Evolutionary conservation across 2,888 invertebrate species (phyloP).

Genomic region (Boloria selene): DNA sequence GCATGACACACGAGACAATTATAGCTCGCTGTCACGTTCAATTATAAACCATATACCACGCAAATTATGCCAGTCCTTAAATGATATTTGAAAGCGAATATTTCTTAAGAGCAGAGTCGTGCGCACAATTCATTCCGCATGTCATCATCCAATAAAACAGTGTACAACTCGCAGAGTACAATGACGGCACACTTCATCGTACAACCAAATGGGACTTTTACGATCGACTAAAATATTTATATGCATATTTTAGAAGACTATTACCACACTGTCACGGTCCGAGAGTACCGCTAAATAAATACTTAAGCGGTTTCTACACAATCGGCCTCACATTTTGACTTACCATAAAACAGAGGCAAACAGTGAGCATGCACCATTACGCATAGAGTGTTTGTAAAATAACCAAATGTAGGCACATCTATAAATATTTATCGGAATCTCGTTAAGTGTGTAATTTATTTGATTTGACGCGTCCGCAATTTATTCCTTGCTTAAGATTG

Average conservation of each 20-base stretch:
- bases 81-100: constrained; percentile 43
- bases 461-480: constrained; percentile 65
- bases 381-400: constrained; percentile 74
- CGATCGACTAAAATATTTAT: constrained; percentile 62
- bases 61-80: constrained; percentile 49
- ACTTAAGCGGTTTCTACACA: constrained; percentile 61
- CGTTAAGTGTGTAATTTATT: constrained; percentile 74
- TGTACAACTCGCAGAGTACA: constrained; percentile 44
- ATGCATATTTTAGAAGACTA: constrained; percentile 65
- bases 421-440: constrained; percentile 73
- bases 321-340: constrained; percentile 57
- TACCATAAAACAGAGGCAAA: constrained; percentile 65
- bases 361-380: constrained; percentile 74
- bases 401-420: constrained; percentile 62
- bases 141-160: constrained; percentile 63
- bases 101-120: constrained; percentile 46
- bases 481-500: constrained; percentile 59
- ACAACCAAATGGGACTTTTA: constrained; percentile 55
- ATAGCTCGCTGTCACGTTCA: constrained; percentile 51
- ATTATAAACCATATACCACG: constrained; percentile 52
- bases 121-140: constrained; percentile 57
- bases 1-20: constrained; percentile 48
- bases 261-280: constrained; percentile 56
- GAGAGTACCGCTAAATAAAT: constrained; percentile 66
- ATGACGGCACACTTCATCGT: constrained; percentile 47